Base-by-base conservation (phyloP, 2,113 vertebrate genomes). In the Orycteropus afer region DNA sequence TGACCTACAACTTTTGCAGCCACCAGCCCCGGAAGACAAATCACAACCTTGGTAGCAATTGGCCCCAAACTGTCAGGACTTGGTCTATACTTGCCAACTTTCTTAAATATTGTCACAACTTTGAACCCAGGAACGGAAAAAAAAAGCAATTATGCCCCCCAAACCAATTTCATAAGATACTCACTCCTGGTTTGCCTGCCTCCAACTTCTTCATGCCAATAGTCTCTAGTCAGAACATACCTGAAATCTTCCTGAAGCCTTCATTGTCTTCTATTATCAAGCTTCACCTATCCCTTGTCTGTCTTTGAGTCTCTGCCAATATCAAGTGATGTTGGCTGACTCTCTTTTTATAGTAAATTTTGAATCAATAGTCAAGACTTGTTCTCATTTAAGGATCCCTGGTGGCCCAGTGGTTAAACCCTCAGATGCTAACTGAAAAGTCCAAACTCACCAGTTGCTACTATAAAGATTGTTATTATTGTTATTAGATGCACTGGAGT, bases 41-140 rank as follows among this genome's bases (percentile, higher is more conserved):
- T 23, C 32, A 29, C 17, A 80, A 20, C 29, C 6, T 90, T 53
- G 86, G 29, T 11, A 53, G 6, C 14, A n/a, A 49, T 73, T 4
- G 2, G 27, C 1, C 47, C 4, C 3, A 5, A 37, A 42, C 34
- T 13, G 32, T 74, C 10, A 47, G 53, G 29, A 47, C 0, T 0
- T 37, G 10, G 2, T 37, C 65, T 90, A 5, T 49, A 23, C 53
- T 9, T 15, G 3, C 9, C 37, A 84, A 22, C 29, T 71, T 78
- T 13, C 27, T 37, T 23, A 27, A 45, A 15, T n/a, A 69, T 82
- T 55, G 3, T 0, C 29, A 27, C 37, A 13, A 2, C 18, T 67
- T 79, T 32, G 15, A 95, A 88, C 9, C 61, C 23, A 91, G 23
- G 14, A 84, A 2, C 34, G 88, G 51, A 2, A 59, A 55, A 42